Percentiles rank a stretch among this genome's conserved stretches.
Evolutionary conservation across 2,888 invertebrate genomes (phyloP).

Genomic region (Hydropsyche betteni): DNA sequence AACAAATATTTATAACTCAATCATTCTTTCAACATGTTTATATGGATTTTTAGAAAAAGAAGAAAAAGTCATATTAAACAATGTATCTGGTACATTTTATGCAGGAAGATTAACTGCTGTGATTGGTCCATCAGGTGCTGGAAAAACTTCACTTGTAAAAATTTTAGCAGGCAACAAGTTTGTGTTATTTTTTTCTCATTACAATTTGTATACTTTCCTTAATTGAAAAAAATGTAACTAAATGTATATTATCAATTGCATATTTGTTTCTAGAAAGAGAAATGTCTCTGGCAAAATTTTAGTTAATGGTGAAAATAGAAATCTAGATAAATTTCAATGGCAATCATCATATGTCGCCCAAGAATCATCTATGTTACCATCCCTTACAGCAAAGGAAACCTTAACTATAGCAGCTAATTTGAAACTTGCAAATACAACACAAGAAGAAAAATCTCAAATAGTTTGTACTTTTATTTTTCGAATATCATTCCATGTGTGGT

Average conservation of each 20-base stretch:
- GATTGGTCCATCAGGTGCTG: slow-evolving; percentile 77
- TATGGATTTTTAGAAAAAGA: slow-evolving; percentile 35
- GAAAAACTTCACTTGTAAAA: slow-evolving; percentile 80
- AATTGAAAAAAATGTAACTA: background rate
- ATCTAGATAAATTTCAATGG: slow-evolving; percentile 69
- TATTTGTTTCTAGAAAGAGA: slow-evolving; percentile 56
- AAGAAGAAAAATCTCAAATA: slow-evolving; percentile 8
- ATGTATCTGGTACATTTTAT: slow-evolving; percentile 68
- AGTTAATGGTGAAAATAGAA: slow-evolving; percentile 74
- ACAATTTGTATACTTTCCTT: background rate
- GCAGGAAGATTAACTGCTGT: slow-evolving; percentile 72
- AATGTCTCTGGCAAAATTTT: slow-evolving; percentile 71
- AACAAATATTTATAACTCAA: background rate
- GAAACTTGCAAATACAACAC: slow-evolving; percentile 68
- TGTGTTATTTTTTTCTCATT: slow-evolving; percentile 47
- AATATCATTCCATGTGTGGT: background rate
- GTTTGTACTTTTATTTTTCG: background rate
- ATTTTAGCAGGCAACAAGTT: slow-evolving; percentile 78
- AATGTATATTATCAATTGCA: background rate
- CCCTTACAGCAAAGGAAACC: slow-evolving; percentile 85
- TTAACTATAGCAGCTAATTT: slow-evolving; percentile 86
- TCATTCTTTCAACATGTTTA: background rate
- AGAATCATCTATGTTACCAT: slow-evolving; percentile 80
- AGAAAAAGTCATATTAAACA: slow-evolving; percentile 62
- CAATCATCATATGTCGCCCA: slow-evolving; percentile 71